Evolutionary conservation across 2,888 invertebrate genomes (phyloP).

Genomic region (Hipparchia semele): DNA sequence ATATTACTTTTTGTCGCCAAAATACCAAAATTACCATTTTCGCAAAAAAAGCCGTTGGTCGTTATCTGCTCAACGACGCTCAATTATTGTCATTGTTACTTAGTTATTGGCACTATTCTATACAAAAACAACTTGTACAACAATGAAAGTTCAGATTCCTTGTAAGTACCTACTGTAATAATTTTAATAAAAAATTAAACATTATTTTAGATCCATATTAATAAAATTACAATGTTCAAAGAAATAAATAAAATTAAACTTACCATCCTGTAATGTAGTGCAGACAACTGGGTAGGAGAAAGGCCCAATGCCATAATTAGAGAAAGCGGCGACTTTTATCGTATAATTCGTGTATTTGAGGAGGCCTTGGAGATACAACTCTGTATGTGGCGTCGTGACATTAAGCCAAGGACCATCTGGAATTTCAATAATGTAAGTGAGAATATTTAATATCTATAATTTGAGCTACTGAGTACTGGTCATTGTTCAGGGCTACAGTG

Average conservation of each 20-base stretch:
- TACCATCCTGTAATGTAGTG: constrained; percentile 93
- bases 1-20: no score
- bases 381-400: constrained; percentile 87
- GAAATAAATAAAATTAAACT: constrained; percentile 41
- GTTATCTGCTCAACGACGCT: no score
- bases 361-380: constrained; percentile 89
- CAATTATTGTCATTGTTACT: no score
- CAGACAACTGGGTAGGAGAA: constrained; percentile 90
- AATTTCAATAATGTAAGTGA: constrained; percentile 32
- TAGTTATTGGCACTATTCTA: no score
- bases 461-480: neutral
- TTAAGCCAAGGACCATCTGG: constrained; percentile 72
- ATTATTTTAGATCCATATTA: no score
- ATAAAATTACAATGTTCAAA: neutral
- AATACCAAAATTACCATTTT: no score
- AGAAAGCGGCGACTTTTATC: constrained; percentile 91
- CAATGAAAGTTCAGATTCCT: no score
- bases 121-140: no score
- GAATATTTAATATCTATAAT: neutral
- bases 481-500: no score
- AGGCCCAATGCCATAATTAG: constrained; percentile 92
- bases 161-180: no score
- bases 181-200: no score
- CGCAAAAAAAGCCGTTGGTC: no score
- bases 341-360: constrained; percentile 94